These are phyloP conservation scores for Heterotis niloticus DNA, from an alignment of 2,113 vertebrate genomes.

Conservation along the genomic window DNA sequence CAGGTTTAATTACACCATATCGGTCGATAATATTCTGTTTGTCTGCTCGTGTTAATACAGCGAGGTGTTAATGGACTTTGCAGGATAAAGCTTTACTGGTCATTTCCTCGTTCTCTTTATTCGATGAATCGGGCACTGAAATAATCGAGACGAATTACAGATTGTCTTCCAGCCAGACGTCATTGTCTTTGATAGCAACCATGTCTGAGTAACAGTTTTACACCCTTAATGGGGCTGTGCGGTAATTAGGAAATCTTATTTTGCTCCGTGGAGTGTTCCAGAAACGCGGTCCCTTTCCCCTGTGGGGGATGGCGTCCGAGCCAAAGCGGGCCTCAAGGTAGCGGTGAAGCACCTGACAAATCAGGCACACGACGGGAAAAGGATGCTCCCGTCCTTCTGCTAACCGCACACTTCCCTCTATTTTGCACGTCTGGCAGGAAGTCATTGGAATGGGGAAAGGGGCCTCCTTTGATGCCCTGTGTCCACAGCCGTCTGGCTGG, in stretches of 20 bases:
- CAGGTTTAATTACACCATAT: too few relatives aligned
- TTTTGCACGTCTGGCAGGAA: conserved; percentile 71
- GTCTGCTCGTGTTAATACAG: too few relatives aligned
- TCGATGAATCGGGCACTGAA: background rate
- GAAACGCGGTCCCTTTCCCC: conserved; percentile 68
- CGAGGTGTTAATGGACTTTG: background rate
- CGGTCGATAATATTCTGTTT: too few relatives aligned
- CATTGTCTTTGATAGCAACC: background rate
- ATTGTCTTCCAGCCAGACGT: background rate
- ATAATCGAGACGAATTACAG: background rate
- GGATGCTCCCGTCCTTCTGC: conserved; percentile 69
- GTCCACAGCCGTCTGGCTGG: conserved; percentile 6
- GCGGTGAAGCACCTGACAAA: conserved; percentile 77
- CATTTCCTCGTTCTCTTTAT: background rate
- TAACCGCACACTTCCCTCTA: conserved; percentile 70
- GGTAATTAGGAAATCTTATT: conserved; percentile 30
- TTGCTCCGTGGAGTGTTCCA: conserved; percentile 46
- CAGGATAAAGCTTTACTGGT: background rate
- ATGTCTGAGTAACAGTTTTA: background rate
- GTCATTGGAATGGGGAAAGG: conserved; percentile 68
- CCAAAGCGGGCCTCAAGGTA: conserved; percentile 77
- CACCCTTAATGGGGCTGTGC: background rate
- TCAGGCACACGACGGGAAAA: conserved; percentile 76
- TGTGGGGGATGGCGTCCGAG: conserved; percentile 61
- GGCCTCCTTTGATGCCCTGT: conserved; percentile 56